A percentile compares a stretch with the other conserved stretches of the same genome.
Conservation (phyloP, 1,140 invertebrate genomes). For the Grapholita molesta region DNA sequence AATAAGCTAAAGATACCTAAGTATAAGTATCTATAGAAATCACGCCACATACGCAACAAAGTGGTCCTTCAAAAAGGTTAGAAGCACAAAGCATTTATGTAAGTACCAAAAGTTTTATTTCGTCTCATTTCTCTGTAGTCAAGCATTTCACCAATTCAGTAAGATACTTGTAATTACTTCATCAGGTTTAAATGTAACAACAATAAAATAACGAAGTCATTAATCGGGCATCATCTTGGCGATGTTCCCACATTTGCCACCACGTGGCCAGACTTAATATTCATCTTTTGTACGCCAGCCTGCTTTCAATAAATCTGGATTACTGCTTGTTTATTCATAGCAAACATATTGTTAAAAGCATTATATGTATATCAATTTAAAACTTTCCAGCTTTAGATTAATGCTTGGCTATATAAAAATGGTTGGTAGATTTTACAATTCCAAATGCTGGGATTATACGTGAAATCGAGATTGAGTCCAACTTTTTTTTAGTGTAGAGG, state of each 20-base stretch:
- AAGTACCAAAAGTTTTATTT: too few relatives aligned
- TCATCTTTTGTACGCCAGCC: slow-evolving; percentile 52
- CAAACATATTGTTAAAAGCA: neutral
- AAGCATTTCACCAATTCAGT: too few relatives aligned
- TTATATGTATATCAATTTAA: slow-evolving; percentile 28
- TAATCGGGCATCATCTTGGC: slow-evolving; percentile 68
- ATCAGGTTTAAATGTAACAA: slow-evolving; percentile 41
- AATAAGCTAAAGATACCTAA: neutral
- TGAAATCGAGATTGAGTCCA: slow-evolving; percentile 18
- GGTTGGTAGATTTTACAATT: slow-evolving; percentile 44
- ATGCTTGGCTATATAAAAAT: slow-evolving; percentile 14
- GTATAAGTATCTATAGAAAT: slow-evolving; percentile 6
- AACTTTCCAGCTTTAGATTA: too few relatives aligned
- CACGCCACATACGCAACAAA: slow-evolving; percentile 33
- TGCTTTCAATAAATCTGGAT: slow-evolving; percentile 73
- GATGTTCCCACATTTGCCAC: slow-evolving; percentile 73
- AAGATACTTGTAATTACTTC: too few relatives aligned
- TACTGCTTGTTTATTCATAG: slow-evolving; percentile 52
- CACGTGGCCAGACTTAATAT: slow-evolving; percentile 70
- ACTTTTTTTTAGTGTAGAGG: slow-evolving; percentile 42
- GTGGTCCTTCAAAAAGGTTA: slow-evolving; percentile 7
- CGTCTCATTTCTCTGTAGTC: too few relatives aligned
- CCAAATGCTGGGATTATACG: slow-evolving; percentile 25
- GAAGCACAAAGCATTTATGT: slow-evolving; percentile 12
- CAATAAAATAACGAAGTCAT: slow-evolving; percentile 71